Conservation (phyloP, 2,113 vertebrate species). For the Pitta sordida region DNA sequence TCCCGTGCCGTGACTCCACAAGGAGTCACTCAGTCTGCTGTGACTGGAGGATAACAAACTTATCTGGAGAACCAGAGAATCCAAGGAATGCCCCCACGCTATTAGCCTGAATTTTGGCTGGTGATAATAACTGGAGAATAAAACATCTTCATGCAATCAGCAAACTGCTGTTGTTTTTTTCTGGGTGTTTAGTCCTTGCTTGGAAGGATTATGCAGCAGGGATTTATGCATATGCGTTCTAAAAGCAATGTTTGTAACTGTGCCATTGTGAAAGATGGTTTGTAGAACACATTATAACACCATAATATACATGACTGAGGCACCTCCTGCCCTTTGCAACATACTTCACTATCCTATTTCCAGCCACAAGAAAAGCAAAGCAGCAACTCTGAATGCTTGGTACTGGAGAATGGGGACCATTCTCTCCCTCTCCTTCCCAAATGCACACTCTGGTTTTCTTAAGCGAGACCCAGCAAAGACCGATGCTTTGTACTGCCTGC, state of each 20-base stretch:
- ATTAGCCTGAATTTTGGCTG: neutral
- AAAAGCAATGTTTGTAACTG: neutral
- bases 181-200: neutral
- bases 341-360: neutral
- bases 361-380: neutral
- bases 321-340: neutral
- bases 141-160: neutral
- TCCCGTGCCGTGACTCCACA: neutral
- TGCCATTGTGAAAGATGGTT: neutral
- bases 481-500: neutral
- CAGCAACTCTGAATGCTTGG: neutral
- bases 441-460: accelerated
- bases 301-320: neutral
- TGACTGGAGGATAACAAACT: neutral
- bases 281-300: neutral
- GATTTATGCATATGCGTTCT: accelerated
- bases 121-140: neutral
- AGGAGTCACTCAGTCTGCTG: neutral
- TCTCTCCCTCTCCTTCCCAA: neutral
- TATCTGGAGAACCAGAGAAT: neutral
- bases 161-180: neutral
- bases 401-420: accelerated
- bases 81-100: neutral
- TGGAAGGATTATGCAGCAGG: neutral
- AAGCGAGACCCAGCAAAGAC: neutral